These are phyloP conservation scores for Brachirus orientalis DNA, from an alignment of 2,113 vertebrate genomes.

Conservation along the genomic window DNA sequence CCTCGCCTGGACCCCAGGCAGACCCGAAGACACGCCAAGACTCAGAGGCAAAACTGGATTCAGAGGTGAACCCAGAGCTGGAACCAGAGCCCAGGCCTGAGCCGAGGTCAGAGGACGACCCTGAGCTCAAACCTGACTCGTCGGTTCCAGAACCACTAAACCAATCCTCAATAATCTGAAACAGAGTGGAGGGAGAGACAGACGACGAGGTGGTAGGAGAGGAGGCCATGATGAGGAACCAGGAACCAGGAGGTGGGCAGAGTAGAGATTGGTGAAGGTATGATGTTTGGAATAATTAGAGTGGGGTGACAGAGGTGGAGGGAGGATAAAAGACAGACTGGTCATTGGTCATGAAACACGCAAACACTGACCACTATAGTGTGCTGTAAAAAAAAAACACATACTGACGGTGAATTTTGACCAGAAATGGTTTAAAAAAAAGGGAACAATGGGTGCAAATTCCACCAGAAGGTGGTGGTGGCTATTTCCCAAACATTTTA, in stretches of 20 bases:
- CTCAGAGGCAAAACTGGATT: constrained; percentile 56
- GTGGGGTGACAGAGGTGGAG: not conserved
- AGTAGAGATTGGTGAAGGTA: constrained; percentile 1
- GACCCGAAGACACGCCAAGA: constrained; percentile 69
- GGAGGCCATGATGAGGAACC: not conserved
- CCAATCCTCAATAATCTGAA: constrained; percentile 77
- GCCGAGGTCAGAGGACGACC: constrained; percentile 42
- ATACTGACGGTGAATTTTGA: not conserved
- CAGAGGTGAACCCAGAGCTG: constrained; percentile 54
- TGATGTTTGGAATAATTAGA: not conserved
- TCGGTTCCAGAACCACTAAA: constrained; percentile 78
- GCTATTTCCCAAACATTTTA: too few relatives aligned
- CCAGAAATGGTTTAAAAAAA: not conserved
- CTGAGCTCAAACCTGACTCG: constrained; percentile 65
- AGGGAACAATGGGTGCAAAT: too few relatives aligned
- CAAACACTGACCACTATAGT: too few relatives aligned
- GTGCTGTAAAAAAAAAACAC: too few relatives aligned
- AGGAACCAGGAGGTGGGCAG: not conserved
- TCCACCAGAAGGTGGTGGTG: too few relatives aligned
- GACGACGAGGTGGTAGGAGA: constrained; percentile 7
- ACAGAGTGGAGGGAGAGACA: constrained; percentile 37
- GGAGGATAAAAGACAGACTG: constrained; percentile 9
- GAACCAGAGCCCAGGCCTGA: constrained; percentile 41
- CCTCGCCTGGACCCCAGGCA: constrained; percentile 70
- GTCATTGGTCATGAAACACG: constrained; percentile 16